A percentile compares a stretch with the other conserved stretches of the same genome.
These are phyloP conservation scores for Ceuthmochares aereus DNA, from an alignment of 2,113 vertebrate genomes.

Conservation along the genomic window DNA sequence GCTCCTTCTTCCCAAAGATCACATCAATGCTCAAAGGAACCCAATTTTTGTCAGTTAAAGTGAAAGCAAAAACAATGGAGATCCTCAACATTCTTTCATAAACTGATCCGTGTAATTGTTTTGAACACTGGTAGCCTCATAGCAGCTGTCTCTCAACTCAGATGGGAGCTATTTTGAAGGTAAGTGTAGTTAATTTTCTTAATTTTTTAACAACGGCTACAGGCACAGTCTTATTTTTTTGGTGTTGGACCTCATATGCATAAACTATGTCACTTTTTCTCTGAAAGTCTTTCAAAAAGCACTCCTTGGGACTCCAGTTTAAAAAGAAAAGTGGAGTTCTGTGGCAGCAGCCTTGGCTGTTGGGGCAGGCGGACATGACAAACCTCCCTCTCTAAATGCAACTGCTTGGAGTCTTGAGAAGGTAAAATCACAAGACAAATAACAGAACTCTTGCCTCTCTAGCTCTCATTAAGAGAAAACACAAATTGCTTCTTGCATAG, in stretches of 20 bases:
- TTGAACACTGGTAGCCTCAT: no score
- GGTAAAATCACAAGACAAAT: not conserved
- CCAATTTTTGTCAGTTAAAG: no score
- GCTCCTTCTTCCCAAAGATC: no score
- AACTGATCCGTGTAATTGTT: no score
- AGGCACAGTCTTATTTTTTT: no score
- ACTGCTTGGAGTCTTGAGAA: not conserved
- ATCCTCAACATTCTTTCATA: no score
- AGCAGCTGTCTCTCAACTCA: no score
- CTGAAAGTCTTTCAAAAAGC: not conserved
- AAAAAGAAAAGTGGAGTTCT: not conserved
- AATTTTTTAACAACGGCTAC: no score
- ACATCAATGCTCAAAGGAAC: no score
- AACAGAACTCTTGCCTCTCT: not conserved
- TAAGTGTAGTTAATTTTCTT: no score
- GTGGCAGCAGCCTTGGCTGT: not conserved
- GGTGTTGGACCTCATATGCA: not conserved
- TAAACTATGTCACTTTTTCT: rapidly evolving
- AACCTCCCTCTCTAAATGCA: not conserved
- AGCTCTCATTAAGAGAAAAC: not conserved
- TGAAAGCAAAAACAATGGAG: no score
- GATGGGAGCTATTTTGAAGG: no score
- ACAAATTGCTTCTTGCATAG: not conserved
- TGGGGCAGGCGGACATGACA: rapidly evolving
- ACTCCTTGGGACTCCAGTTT: not conserved